Conservation (phyloP, 2,113 vertebrate species). For the Scophthalmus maximus region DNA sequence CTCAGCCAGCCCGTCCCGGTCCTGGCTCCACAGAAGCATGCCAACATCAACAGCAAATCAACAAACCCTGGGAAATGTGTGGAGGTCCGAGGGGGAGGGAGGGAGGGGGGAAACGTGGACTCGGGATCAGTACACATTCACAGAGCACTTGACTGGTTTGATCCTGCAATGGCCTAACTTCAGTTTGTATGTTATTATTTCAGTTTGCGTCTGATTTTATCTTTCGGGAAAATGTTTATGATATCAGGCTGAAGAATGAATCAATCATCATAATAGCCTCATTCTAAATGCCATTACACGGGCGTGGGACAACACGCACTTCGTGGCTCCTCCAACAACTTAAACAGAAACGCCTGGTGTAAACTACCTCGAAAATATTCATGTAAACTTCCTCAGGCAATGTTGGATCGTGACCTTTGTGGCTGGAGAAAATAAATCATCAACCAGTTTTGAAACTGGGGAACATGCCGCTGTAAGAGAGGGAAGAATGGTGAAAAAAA, state of each 20-base stretch:
- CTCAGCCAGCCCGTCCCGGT: constrained; percentile 36
- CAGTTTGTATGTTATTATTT: not conserved
- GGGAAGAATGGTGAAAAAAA: no score
- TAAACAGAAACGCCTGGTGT: not conserved
- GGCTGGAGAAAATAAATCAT: no score
- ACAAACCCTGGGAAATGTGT: constrained; percentile 47
- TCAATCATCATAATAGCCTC: not conserved
- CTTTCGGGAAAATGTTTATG: not conserved
- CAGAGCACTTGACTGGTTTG: constrained; percentile 33
- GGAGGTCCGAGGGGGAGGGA: not conserved
- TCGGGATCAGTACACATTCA: constrained; percentile 24
- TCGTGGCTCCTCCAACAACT: not conserved
- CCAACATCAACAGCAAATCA: constrained; percentile 51
- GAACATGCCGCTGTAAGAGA: no score
- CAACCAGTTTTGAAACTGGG: no score
- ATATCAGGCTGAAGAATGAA: not conserved
- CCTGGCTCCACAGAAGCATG: constrained; percentile 15
- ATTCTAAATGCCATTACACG: not conserved
- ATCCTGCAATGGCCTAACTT: constrained; percentile 5
- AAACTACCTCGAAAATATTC: not conserved
- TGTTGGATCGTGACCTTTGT: not conserved
- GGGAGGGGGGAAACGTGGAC: not conserved
- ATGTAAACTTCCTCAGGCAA: not conserved
- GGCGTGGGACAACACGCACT: not conserved
- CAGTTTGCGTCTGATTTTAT: no score